Evolutionary conservation across 1,140 invertebrate species (phyloP), one percentile per base, ranked within the genome.

Genomic region (Bombus terrestris): DNA sequence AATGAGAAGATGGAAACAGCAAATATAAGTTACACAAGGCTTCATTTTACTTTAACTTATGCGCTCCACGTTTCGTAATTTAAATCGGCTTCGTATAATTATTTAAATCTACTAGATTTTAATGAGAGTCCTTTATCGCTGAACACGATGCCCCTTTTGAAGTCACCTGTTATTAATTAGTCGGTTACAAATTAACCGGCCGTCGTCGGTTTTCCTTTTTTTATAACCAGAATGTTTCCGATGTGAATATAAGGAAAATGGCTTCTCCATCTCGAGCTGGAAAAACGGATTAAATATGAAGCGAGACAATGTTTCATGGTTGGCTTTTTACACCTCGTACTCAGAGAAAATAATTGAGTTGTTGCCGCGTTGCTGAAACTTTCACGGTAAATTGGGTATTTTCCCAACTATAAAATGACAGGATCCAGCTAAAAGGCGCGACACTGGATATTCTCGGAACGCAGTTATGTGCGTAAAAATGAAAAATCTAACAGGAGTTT

Each of bases 271-370:
- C 32, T 47, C 41, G 35, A 32, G 25, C 2, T 66, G 10, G 69
- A 18, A 43, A 75, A 83, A 83, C 39, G 79, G 37, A 86, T 85
- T 79, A 79, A 75, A 53, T 64, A 18, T 47, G 62, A 57, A 57
- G 43, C n/a, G 74, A 37, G 39, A 47, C 64, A 35, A 73, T 57
- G 35, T 88, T 77, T 81, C 59, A 68, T 62, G 76, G 62, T 35
- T 66, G 66, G 47, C 37, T 72, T 86, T 86, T 85, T 43, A 82
- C 59, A 59, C 47, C 57, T 47, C 43, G 43, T 18, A 3, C 4
- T 35, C n/a, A 43, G 83, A 47, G 68, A 64, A 72, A 72, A 79
- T 84, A 76, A 85, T 88, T 53, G 64, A 77, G 82, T 80, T 75
- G 83, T 72, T 79, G 28, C 32, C 68, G 53, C 77, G 64, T 72